Conservation (phyloP, 2,797 vertebrate species). For the Diglossa cyanea region DNA sequence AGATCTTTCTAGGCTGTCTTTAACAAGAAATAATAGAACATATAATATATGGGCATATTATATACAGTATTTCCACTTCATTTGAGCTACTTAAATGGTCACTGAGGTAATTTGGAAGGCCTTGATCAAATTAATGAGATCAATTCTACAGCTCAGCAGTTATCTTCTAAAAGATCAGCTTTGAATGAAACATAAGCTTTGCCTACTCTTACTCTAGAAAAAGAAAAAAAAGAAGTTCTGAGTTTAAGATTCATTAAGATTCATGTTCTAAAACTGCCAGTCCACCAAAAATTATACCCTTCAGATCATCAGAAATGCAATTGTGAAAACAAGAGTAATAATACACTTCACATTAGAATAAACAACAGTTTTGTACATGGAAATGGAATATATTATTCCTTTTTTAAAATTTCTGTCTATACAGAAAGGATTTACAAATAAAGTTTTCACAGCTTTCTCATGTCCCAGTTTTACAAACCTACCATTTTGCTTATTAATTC, state of each 20-base stretch:
- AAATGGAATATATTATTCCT: neutral
- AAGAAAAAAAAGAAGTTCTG: neutral
- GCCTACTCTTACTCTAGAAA: neutral
- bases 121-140: neutral
- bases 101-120: neutral
- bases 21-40: neutral
- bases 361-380: neutral
- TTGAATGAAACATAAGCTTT: neutral
- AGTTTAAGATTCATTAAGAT: neutral
- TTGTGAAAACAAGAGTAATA: neutral
- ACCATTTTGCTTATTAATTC: neutral
- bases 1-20: neutral
- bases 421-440: neutral
- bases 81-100: neutral
- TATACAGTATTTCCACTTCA: neutral
- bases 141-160: neutral
- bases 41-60: neutral
- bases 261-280: neutral
- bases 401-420: neutral
- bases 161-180: neutral
- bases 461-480: neutral
- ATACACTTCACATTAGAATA: neutral
- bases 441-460: neutral
- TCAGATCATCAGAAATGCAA: neutral
- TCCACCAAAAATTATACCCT: neutral